Evolutionary conservation across 2,888 invertebrate genomes (phyloP).

Genomic region (Tetropium fuscum): DNA sequence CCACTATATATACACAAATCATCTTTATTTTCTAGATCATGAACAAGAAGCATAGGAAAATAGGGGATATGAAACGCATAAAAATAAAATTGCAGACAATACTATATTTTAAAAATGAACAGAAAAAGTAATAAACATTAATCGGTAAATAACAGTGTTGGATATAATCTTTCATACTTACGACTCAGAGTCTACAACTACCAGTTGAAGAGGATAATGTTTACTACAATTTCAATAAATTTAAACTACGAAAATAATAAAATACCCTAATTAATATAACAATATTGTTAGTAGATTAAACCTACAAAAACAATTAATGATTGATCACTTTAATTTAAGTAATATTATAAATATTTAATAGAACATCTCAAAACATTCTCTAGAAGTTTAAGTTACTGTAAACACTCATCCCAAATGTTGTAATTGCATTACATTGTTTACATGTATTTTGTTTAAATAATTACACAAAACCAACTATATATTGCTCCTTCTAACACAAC

Average conservation of each 20-base stretch:
- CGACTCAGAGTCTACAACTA: background rate
- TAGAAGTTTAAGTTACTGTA: conserved; percentile 24
- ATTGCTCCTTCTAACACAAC: background rate
- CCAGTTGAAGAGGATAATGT: conserved; percentile 25
- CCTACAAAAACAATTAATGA: conserved; percentile 19
- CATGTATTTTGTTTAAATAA: conserved; percentile 28
- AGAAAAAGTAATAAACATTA: conserved; percentile 39
- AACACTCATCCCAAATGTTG: conserved; percentile 21
- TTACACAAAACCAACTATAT: conserved; percentile 19
- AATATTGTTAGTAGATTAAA: conserved; percentile 29
- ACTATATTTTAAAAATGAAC: conserved; percentile 33
- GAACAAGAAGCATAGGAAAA: no score
- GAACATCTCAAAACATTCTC: conserved; percentile 30
- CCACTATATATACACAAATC: no score
- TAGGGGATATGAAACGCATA: no score
- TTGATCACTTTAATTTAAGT: conserved; percentile 20
- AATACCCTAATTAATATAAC: conserved; percentile 34
- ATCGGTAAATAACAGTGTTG: conserved; percentile 5
- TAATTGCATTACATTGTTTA: conserved; percentile 14
- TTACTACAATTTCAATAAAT: conserved; percentile 33
- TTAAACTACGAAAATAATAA: conserved; percentile 37
- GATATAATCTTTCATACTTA: conserved; percentile 1
- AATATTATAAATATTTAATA: conserved; percentile 26
- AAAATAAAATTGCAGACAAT: conserved; percentile 29
- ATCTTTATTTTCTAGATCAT: no score